phyloP scores from a whole-genome alignment of 2,797 vertebrate genomes.

The Syngnathus rostellatus region DNA sequence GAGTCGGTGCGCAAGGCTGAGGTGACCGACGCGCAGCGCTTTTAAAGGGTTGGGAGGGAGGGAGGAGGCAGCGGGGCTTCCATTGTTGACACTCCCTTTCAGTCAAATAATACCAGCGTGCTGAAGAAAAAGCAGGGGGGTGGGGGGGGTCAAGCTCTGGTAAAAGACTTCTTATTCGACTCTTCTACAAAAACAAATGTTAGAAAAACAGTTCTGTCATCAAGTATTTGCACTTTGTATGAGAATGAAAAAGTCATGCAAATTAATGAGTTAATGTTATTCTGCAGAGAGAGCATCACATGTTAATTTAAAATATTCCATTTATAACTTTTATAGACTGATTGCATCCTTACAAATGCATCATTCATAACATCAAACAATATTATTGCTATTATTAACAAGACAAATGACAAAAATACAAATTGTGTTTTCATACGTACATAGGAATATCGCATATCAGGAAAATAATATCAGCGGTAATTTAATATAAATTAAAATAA shows the following conservation, averaged over 20 bases:
- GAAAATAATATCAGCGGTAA: too few species aligned
- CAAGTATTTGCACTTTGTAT: too few species aligned
- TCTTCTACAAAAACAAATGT: too few species aligned
- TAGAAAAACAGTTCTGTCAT: too few species aligned
- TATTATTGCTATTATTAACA: neutral
- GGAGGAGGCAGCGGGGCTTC: neutral
- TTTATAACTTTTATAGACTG: too few species aligned
- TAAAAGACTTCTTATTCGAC: too few species aligned
- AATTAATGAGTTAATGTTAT: neutral
- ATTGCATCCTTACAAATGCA: neutral
- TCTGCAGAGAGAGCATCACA: neutral
- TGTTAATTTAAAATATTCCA: too few species aligned
- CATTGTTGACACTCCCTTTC: neutral
- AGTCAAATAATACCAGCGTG: neutral
- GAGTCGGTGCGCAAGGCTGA: constrained; percentile 41
- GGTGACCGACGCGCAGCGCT: constrained; percentile 11
- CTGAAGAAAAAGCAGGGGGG: too few species aligned
- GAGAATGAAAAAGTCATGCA: neutral
- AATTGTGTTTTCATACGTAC: too few species aligned
- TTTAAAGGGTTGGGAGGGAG: constrained; percentile 41
- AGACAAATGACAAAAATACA: neutral
- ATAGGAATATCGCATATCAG: too few species aligned
- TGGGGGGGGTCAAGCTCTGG: too few species aligned
- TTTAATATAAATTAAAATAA: too few species aligned
- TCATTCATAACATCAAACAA: neutral